Evolutionary conservation across 2,888 invertebrate species (phyloP), one percentile per base, ranked within the genome.

Genomic region (Eupithecia abbreviata): DNA sequence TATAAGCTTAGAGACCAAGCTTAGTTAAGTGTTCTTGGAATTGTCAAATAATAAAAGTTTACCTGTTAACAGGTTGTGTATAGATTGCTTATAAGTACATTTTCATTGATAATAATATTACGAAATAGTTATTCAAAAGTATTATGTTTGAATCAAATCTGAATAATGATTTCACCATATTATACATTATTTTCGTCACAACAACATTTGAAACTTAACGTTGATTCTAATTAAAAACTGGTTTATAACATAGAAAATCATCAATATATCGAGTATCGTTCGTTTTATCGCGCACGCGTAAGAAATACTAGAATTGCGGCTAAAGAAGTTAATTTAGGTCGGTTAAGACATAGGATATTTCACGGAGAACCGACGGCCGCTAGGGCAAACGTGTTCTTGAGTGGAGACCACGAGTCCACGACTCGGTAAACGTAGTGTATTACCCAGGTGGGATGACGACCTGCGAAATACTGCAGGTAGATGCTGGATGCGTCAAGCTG

Each of bases 151-250:
- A 58, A 58, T 58, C 58, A 58, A 30, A 18, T 58, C 58, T 58
- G 58, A 18, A 58, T 58, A 58, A 66, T 66, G 42, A 42, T 66
- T 42, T 42, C 66, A 66, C 66, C 42, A 66, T 66, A 66, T 42
- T 66, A 66, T 15, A 5, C 41, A 66, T 15, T 66, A 7, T 15
- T 66, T 13, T 66, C 66, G 1, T 42, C 66, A 66, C 30, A 58
- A 13, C 13, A 6, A 65, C 41, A 66, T 66, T 65, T 15, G 41
- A 42, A 66, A 62, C 62, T 30, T 30, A 18, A 62, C 18, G 58
- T 18, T 12, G 62, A 62, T 62, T 62, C 30, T 62, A 62, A 62
- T 62, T 62, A 30, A 62, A 62, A 62, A 30, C 62, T 62, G 3
- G 62, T 62, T 62, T 30, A 30, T 30, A 12, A 62, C 62, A 18